Conservation (phyloP, 2,888 invertebrate species). For the Andrena haemorrhoa region DNA sequence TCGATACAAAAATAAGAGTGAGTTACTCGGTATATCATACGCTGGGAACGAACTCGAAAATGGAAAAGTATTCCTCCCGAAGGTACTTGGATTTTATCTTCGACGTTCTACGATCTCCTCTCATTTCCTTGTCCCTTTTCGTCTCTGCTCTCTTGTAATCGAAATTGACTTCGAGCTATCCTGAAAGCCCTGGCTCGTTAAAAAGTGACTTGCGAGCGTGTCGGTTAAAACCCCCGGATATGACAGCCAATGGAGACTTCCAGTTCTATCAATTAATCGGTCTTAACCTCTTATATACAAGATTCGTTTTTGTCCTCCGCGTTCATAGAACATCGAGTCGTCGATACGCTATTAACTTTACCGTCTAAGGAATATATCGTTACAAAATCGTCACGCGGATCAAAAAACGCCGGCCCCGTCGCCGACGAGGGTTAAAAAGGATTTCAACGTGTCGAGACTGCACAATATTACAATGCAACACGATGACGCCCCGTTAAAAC, state of each 20-base stretch:
- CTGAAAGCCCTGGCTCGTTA: slow-evolving; percentile 33
- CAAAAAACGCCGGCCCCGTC: slow-evolving; percentile 37
- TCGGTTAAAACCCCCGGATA: slow-evolving; percentile 33
- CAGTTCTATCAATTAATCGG: slow-evolving; percentile 25
- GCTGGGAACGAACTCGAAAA: slow-evolving; percentile 8
- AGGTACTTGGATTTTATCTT: slow-evolving; percentile 11
- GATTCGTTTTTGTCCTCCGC: slow-evolving; percentile 26
- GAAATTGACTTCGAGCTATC: slow-evolving; percentile 17
- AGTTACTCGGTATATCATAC: slow-evolving; percentile 41
- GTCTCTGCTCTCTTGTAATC: not conserved
- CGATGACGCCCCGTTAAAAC: slow-evolving; percentile 59
- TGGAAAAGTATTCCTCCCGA: slow-evolving; percentile 8
- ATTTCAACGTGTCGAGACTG: slow-evolving; percentile 51
- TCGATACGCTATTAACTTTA: slow-evolving; percentile 34
- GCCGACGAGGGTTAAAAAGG: slow-evolving; percentile 58
- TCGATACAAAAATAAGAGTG: slow-evolving; percentile 57
- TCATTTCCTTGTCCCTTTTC: not conserved
- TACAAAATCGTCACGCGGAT: slow-evolving; percentile 69
- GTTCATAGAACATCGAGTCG: slow-evolving; percentile 35
- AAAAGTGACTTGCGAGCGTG: slow-evolving; percentile 30
- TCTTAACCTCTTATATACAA: slow-evolving; percentile 51
- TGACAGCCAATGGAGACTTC: slow-evolving; percentile 36
- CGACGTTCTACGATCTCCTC: slow-evolving; percentile 9
- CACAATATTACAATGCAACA: slow-evolving; percentile 43
- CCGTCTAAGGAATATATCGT: slow-evolving; percentile 46